These are phyloP conservation scores for Taeniopygia guttata DNA, from an alignment of 2,797 vertebrate genomes.

Conservation along the genomic window DNA sequence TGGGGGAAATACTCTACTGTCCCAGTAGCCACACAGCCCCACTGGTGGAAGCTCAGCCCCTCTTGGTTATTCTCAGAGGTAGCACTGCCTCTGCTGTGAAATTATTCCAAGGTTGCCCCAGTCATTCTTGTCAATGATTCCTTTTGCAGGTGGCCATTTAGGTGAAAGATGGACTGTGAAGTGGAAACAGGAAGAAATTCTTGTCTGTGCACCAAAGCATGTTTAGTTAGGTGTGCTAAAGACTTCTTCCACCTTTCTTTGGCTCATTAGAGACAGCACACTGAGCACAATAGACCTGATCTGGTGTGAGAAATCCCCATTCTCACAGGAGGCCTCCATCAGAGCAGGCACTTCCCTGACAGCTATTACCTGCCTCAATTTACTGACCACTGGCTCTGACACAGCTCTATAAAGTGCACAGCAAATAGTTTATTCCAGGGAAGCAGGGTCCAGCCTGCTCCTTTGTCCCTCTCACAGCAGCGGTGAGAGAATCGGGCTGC, in stretches of 20 bases:
- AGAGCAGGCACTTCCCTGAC: constrained; percentile 43
- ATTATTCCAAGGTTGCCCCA: neutral
- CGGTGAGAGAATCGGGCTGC: neutral
- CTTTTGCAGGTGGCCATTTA: neutral
- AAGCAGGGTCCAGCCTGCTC: constrained; percentile 45
- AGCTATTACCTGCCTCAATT: constrained; percentile 53
- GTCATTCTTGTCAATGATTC: neutral
- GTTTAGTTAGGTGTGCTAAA: neutral
- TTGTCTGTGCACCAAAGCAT: neutral
- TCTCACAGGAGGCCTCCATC: neutral
- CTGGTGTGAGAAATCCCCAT: neutral
- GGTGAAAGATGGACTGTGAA: neutral
- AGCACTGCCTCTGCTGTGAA: neutral
- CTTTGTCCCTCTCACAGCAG: constrained; percentile 40
- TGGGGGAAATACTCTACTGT: neutral
- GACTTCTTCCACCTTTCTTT: neutral
- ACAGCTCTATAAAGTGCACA: constrained; percentile 31
- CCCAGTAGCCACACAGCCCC: neutral
- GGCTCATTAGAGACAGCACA: neutral
- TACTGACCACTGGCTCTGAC: constrained; percentile 47
- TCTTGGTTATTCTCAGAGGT: neutral
- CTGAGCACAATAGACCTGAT: neutral
- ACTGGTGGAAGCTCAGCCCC: neutral
- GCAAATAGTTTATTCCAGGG: constrained; percentile 47
- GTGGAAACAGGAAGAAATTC: neutral